Evolutionary conservation across 2,797 vertebrate species (phyloP).

Genomic region (Threskiornis aethiopicus): DNA sequence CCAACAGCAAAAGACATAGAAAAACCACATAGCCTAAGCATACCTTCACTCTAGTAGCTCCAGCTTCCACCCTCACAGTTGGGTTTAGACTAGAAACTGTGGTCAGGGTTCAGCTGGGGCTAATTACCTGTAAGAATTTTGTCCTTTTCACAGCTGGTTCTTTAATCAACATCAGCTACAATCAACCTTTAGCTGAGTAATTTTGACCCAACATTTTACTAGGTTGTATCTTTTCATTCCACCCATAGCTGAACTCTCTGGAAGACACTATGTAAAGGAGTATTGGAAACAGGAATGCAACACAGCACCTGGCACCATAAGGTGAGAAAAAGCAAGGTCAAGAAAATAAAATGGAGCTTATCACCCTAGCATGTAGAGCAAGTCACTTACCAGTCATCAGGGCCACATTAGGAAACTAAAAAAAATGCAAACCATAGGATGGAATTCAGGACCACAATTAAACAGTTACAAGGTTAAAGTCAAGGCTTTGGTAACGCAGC

Average conservation of each 20-base stretch:
- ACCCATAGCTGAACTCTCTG: neutral
- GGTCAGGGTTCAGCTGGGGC: neutral
- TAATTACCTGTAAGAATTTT: neutral
- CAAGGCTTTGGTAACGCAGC: neutral
- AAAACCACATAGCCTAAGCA: neutral
- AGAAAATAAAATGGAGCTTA: neutral
- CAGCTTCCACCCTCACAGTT: rapidly evolving
- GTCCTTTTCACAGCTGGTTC: neutral
- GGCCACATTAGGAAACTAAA: neutral
- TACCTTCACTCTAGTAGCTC: neutral
- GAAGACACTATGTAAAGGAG: neutral
- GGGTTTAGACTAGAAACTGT: neutral
- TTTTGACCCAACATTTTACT: neutral
- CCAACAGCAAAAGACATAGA: neutral
- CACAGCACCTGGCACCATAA: neutral
- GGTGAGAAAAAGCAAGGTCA: neutral
- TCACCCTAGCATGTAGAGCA: neutral
- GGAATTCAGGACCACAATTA: neutral
- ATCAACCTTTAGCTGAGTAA: neutral
- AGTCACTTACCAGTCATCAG: neutral
- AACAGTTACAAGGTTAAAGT: neutral
- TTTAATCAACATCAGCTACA: neutral
- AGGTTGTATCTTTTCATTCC: neutral
- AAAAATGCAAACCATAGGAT: neutral
- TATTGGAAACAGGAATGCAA: neutral